Percentiles rank a stretch among this genome's conserved stretches.
These are phyloP conservation scores for Mylabris phalerata DNA, from an alignment of 1,140 invertebrate species.

Conservation along the genomic window DNA sequence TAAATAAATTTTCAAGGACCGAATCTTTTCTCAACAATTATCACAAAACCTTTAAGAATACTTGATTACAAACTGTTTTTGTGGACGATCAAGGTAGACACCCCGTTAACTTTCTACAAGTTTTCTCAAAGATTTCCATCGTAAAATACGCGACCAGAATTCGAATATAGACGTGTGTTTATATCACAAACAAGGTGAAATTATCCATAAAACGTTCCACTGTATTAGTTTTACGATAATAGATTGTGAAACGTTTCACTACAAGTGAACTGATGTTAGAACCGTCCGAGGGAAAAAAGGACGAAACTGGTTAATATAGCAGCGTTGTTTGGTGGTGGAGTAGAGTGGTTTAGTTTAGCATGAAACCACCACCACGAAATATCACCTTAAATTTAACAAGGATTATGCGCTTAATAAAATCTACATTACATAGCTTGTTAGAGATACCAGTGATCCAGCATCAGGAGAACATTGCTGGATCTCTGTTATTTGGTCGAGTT, in stretches of 20 bases:
- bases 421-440: conserved; percentile 31
- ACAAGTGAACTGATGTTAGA: no score
- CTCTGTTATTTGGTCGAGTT: conserved; percentile 24
- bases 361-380: neutral
- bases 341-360: neutral
- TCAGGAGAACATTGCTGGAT: conserved; percentile 24
- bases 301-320: no score
- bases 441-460: conserved; percentile 24
- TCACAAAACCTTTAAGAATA: no score
- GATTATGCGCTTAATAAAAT: conserved; percentile 30
- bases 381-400: conserved; percentile 25
- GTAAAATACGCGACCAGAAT: no score
- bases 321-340: no score
- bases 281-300: no score
- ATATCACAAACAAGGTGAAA: conserved; percentile 10
- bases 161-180: neutral
- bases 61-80: no score
- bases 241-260: conserved; percentile 6
- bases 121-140: no score
- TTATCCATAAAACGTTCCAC: conserved; percentile 10
- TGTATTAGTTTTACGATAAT: conserved; percentile 19
- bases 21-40: no score
- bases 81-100: no score
- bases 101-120: no score
- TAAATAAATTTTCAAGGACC: no score